Base-by-base conservation (phyloP, 2,797 vertebrate genomes). In the Halcyon leucocephala region DNA sequence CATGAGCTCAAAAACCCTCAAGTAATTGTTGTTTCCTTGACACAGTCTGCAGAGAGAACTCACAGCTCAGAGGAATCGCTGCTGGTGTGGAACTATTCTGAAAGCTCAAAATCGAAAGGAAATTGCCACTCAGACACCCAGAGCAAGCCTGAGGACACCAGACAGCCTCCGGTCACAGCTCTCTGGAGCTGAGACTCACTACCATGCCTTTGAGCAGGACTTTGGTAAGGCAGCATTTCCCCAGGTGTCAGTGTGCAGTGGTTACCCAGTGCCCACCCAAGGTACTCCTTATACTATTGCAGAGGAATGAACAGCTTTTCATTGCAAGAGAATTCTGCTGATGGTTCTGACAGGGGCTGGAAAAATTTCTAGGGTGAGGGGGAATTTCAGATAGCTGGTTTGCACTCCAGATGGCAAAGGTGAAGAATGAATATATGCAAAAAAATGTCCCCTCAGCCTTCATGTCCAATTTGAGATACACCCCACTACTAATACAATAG, bases 181-280 rank as follows among this genome's bases (percentile, higher is more conserved):
- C 12, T 31, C 14, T 7, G 20, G 39, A 69, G 57, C 66, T 15
- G 65, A 14, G 51, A 48, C 48, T 25, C 41, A 12, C 54, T 24
- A 58, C 7, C 2, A 26, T 3, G 0, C 64, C 72, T n/a, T 14
- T 5, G 31, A 87, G 52, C 61, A 52, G 33, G 9, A 82, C 51
- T 21, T 60, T 6, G 94, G 96, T 97, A 95, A 97, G 94, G n/a
- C 72, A 79, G 55, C 49, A 8, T 55, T 76, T 65, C 62, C 80
- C 22, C 1, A 4, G 24, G 69, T 10, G 26, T 51, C 87, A 39
- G 33, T 54, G 58, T 8, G 3, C 0, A 2, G 55, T 18, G 52
- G 17, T 41, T 62, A 15, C 69, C 66, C 11, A 0, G 28, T 66
- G 71, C 35, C 62, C 33, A 51, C 39, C 20, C n/a, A 13, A 11